phyloP scores from a whole-genome alignment of 2,113 vertebrate species.

The Scomber scombrus region DNA sequence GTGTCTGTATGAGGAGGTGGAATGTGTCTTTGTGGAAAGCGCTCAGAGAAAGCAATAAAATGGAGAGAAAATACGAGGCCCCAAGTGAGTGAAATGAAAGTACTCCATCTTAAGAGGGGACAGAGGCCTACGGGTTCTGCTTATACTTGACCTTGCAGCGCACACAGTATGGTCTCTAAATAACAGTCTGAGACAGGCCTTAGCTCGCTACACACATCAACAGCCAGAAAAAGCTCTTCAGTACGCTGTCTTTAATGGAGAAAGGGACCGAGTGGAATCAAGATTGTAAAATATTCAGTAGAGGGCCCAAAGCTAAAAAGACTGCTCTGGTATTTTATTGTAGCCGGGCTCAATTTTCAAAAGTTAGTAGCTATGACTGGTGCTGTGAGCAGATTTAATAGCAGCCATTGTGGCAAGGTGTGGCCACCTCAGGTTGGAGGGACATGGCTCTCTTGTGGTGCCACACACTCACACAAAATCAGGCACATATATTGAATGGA shows the following conservation, averaged over 20 bases:
- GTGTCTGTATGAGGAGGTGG: conserved; percentile 71
- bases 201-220: conserved; percentile 60
- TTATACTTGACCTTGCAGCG: conserved; percentile 75
- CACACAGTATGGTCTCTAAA: conserved; percentile 68
- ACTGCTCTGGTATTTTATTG: conserved; percentile 46
- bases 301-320: conserved; percentile 47
- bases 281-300: conserved; percentile 67
- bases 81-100: conserved; percentile 81
- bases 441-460: neutral
- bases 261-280: conserved; percentile 44
- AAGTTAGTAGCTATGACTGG: conserved; percentile 49
- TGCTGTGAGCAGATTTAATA: conserved; percentile 53
- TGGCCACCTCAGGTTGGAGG: conserved; percentile 14
- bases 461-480: neutral
- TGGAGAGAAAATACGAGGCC: conserved; percentile 78
- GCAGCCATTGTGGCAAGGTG: conserved; percentile 38
- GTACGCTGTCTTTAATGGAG: conserved; percentile 36
- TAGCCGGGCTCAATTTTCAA: conserved; percentile 51
- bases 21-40: conserved; percentile 79
- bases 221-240: conserved; percentile 26
- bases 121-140: conserved; percentile 65
- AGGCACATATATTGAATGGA: neutral
- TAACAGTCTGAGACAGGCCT: conserved; percentile 56
- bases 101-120: conserved; percentile 77
- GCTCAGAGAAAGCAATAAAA: conserved; percentile 80